Evolutionary conservation across 2,113 vertebrate species (phyloP).

Genomic region (Lagopus leucura): DNA sequence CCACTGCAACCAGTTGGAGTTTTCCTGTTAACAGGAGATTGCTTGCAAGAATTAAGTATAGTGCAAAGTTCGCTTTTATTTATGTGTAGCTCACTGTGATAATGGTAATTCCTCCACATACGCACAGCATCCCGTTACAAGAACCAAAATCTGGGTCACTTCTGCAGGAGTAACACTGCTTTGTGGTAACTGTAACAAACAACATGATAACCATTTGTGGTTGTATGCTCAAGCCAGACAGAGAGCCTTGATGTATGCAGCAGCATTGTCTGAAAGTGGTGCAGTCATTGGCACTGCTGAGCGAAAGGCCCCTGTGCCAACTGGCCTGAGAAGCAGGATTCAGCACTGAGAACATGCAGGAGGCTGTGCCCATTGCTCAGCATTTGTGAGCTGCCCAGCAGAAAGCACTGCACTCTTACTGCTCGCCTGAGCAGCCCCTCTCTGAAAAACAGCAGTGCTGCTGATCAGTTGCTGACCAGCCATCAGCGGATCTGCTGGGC

Average conservation of each 20-base stretch:
- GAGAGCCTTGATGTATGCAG: background rate
- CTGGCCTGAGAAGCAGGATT: background rate
- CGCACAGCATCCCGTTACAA: background rate
- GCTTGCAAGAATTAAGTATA: background rate
- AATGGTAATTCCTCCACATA: background rate
- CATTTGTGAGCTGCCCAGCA: background rate
- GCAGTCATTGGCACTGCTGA: background rate
- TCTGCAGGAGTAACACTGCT: background rate
- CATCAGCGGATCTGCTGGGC: accelerated
- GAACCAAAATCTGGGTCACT: background rate
- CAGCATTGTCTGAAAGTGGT: accelerated
- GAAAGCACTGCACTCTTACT: background rate
- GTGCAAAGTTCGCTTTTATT: background rate
- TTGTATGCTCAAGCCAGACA: background rate
- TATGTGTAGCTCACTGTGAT: background rate
- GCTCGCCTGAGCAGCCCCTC: background rate
- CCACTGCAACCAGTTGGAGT: conserved; percentile 3
- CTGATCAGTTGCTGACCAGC: background rate
- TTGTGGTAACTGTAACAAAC: accelerated
- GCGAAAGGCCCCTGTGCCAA: accelerated
- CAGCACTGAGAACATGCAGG: background rate
- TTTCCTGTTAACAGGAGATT: background rate
- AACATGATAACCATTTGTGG: background rate
- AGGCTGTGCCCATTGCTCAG: too few relatives aligned
- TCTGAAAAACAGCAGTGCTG: background rate